Conservation (phyloP, 2,113 vertebrate genomes). For the Chrysemys picta region DNA sequence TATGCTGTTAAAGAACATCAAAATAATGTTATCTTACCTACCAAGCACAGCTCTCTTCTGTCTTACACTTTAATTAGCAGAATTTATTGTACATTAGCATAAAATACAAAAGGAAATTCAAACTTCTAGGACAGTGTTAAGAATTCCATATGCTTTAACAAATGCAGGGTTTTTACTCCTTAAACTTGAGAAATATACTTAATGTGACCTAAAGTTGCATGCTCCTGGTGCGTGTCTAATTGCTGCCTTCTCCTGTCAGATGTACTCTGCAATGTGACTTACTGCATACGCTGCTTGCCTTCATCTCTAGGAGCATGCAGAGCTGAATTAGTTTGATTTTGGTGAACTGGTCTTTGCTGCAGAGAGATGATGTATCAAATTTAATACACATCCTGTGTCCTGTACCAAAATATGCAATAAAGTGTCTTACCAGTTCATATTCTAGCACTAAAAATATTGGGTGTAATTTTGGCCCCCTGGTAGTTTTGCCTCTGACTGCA, state of each 20-base stretch:
- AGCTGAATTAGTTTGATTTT: conserved; percentile 29
- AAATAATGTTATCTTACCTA: background rate
- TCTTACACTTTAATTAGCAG: conserved; percentile 6
- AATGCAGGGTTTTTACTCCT: background rate
- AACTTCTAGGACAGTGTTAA: background rate
- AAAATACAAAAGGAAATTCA: background rate
- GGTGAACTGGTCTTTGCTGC: conserved; percentile 18
- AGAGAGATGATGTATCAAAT: conserved; percentile 10
- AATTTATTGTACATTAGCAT: background rate
- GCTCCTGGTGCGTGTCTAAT: conserved; percentile 14
- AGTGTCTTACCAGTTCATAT: background rate
- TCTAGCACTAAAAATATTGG: background rate
- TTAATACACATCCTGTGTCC: background rate
- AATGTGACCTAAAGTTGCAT: background rate
- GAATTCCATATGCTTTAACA: background rate
- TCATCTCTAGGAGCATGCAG: conserved; percentile 19
- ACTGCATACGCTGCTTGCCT: conserved; percentile 5
- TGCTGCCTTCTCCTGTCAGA: background rate
- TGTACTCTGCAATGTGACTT: background rate
- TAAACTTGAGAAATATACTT: background rate
- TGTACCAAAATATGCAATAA: conserved; percentile 22
- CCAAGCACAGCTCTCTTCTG: background rate
- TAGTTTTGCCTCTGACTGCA: background rate
- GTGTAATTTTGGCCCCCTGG: background rate
- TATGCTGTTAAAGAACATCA: background rate